A percentile compares a stretch with the other conserved stretches of the same genome.
Evolutionary conservation across 2,113 vertebrate genomes (phyloP).

Genomic region (Zosterops pallidus): DNA sequence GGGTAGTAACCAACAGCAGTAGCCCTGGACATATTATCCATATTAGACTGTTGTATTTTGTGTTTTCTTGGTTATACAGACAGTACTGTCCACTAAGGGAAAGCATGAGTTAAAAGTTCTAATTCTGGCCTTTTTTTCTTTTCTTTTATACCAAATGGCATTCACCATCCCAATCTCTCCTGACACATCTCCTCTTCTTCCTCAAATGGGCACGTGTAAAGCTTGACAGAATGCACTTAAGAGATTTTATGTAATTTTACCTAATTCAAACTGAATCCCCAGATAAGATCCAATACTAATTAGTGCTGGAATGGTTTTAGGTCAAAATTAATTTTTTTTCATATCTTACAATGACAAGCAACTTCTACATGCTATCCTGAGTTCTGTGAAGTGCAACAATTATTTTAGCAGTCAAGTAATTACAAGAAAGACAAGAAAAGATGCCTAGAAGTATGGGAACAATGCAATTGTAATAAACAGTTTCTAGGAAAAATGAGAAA

Average conservation of each 20-base stretch:
- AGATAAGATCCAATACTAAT: background rate
- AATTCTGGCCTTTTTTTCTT: background rate
- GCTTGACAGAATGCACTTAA: background rate
- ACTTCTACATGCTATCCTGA: background rate
- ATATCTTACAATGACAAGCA: background rate
- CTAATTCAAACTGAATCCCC: background rate
- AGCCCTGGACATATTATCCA: background rate
- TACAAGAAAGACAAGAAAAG: background rate
- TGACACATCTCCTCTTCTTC: rapidly evolving
- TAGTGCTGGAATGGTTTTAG: background rate
- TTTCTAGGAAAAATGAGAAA: background rate
- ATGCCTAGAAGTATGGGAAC: background rate
- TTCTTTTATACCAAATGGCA: background rate
- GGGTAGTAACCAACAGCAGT: background rate
- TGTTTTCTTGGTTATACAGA: background rate
- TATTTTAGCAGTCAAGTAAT: background rate
- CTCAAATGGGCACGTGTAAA: background rate
- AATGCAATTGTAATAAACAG: background rate
- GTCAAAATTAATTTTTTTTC: background rate
- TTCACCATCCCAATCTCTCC: background rate
- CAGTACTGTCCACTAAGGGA: background rate
- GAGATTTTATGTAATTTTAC: background rate
- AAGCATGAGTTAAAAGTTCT: background rate
- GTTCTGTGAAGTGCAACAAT: background rate
- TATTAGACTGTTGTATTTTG: background rate